A percentile compares a stretch with the other conserved stretches of the same genome.
Conservation (phyloP, 2,888 invertebrate species). For the Ochropleura plecta region DNA sequence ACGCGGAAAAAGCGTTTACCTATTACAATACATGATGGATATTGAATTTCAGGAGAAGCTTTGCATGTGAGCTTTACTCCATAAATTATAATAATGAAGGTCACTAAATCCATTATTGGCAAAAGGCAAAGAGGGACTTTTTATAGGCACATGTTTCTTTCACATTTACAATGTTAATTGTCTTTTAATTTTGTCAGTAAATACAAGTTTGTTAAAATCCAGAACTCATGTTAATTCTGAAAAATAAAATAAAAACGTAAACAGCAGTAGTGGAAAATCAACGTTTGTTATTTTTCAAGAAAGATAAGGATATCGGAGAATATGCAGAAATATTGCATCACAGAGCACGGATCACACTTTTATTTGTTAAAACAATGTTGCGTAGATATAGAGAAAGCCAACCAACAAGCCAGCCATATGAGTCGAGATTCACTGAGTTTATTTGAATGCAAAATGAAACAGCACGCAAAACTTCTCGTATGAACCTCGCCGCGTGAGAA, state of each 20-base stretch:
- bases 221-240: background rate
- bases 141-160: background rate
- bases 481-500: conserved; percentile 84
- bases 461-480: conserved; percentile 78
- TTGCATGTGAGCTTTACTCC: conserved; percentile 7
- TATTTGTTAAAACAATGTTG: conserved; percentile 25
- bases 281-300: background rate
- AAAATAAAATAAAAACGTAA: background rate
- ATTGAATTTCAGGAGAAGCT: conserved; percentile 44
- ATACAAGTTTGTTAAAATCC: background rate
- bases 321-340: conserved; percentile 15
- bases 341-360: background rate
- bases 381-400: conserved; percentile 10
- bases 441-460: conserved; percentile 68
- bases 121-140: background rate
- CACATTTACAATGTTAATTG: background rate
- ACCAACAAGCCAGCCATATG: conserved; percentile 47
- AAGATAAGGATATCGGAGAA: background rate
- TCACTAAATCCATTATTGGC: background rate
- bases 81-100: conserved; percentile 26
- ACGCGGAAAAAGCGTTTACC: conserved; percentile 76
- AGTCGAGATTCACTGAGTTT: conserved; percentile 59
- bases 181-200: background rate
- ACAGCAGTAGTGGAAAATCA: background rate
- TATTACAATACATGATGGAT: conserved; percentile 71